Base-by-base conservation (phyloP, 2,888 invertebrate genomes). In the Acronicta leporina region DNA sequence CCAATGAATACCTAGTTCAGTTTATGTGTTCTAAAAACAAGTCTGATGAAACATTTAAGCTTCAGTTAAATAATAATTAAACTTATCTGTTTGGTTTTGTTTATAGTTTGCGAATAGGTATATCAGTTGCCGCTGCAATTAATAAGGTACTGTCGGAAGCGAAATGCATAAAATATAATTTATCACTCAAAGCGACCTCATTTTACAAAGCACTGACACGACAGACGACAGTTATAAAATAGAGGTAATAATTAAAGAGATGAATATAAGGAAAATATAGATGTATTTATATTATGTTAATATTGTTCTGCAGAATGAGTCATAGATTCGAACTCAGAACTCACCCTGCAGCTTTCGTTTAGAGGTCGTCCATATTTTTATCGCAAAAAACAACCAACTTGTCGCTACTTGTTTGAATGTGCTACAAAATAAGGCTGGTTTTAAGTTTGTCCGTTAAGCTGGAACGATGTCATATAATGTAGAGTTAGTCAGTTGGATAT, bases 311-410 rank as follows among this genome's bases (percentile, higher is more conserved):
- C 59, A 54, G 58, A 53, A 72, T 77, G 74, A 76, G 57, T 72
- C 68, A 76, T 54, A 62, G 61, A 51, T 60, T 57, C 60, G 59
- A 27, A 20, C 20, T 20, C 20, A 20, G 30, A 73, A 75, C 78
- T 73, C 66, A 66, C 59, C 63, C 65, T 44, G 56, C 75, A 71
- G 78, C 83, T 82, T 83, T 83, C 80, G 66, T 74, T 80, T 77
- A 75, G 77, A 82, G 81, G 80, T 79, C 81, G 65, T 63, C 54
- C 49, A 62, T 75, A 77, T 75, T 80, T 75, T 75, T 77, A 74
- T 67, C 63, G 59, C 44, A 69, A 63, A 70, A 56, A 68, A 64
- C 51, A 64, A 60, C 51, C 25, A 48, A 66, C 76, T 54, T 61
- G 72, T 75, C 63, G 47, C 56, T 62, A 64, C 73, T 52, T 64